Base-by-base conservation (phyloP, 2,888 invertebrate species). In the Hedya salicella region DNA sequence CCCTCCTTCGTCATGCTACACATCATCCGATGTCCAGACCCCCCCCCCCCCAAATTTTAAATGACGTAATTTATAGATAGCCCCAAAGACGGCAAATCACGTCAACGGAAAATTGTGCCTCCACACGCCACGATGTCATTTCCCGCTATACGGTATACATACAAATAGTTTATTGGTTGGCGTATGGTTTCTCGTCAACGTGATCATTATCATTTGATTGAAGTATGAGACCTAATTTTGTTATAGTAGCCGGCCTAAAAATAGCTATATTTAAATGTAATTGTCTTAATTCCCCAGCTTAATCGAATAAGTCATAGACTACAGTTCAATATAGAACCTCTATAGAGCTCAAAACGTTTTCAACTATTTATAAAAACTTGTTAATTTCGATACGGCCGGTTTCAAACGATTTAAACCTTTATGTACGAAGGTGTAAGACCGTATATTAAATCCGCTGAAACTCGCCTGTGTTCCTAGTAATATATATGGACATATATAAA, bases 321-420 rank as follows among this genome's bases (percentile, higher is more conserved):
- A 66, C 32, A 66, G 48, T 48, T 60, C 60, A 66, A 13, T 54
- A 53, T 62, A 59, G 40, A 63, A 71, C 69, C 68, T 72, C 63
- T 59, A 57, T 64, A 71, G 75, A 75, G 77, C 76, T 77, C 77
- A 77, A 77, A 77, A 68, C 67, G 71, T 74, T 75, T 75, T 75
- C 73, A 75, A 77, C 73, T 75, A 77, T 76, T 77, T 77, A 77
- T 77, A 54, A 61, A 42, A 44, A 57, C 25, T 56, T 14, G 62
- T 62, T 40, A 53, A 52, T 44, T 17, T 32, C 21, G 32, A 53
- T 13, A 32, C 14, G 66, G 54, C 66, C 61, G 54, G 48, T 5
- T 17, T 53, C 21, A 54, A 19, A 44, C 48, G 30, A 36, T 61
- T 44, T 57, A 44, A 42, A 50, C 17, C 42, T 42, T 52, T 17